Conservation (phyloP, 2,797 vertebrate species). For the Acanthis flammea region DNA sequence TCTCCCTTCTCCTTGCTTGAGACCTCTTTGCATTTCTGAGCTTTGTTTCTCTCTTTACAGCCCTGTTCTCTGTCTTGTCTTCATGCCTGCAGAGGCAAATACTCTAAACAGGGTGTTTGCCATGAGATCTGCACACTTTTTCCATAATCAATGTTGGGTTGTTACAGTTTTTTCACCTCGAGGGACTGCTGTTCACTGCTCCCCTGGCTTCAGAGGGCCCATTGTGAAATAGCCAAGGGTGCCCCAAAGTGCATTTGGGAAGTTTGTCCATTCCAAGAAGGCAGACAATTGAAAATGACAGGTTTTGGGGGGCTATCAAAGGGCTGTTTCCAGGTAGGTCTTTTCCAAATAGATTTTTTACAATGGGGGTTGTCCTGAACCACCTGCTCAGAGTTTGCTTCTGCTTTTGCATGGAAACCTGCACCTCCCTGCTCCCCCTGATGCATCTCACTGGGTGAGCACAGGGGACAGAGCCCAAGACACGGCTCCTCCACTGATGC, state of each 20-base stretch:
- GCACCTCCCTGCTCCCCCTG: neutral
- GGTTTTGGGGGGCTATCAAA: fast-evolving
- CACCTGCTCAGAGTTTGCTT: neutral
- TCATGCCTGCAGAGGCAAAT: neutral
- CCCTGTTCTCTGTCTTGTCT: neutral
- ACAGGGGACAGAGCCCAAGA: neutral
- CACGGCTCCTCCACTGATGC: neutral
- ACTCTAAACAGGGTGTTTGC: neutral
- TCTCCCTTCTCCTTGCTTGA: neutral
- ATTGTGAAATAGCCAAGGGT: neutral
- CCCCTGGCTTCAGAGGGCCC: neutral
- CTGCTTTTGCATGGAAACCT: neutral
- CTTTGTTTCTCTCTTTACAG: neutral
- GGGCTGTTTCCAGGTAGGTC: neutral
- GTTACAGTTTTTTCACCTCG: neutral
- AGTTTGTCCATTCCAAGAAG: neutral
- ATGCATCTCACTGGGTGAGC: neutral
- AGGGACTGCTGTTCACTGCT: neutral
- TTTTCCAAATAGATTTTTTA: neutral
- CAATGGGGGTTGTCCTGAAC: fast-evolving
- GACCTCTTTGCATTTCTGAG: neutral
- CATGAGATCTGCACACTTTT: neutral
- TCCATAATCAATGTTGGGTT: neutral
- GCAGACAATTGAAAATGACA: fast-evolving
- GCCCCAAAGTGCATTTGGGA: neutral